Evolutionary conservation across 2,113 vertebrate genomes (phyloP), one percentile per base, ranked within the genome.

Genomic region (Sapajus apella): DNA sequence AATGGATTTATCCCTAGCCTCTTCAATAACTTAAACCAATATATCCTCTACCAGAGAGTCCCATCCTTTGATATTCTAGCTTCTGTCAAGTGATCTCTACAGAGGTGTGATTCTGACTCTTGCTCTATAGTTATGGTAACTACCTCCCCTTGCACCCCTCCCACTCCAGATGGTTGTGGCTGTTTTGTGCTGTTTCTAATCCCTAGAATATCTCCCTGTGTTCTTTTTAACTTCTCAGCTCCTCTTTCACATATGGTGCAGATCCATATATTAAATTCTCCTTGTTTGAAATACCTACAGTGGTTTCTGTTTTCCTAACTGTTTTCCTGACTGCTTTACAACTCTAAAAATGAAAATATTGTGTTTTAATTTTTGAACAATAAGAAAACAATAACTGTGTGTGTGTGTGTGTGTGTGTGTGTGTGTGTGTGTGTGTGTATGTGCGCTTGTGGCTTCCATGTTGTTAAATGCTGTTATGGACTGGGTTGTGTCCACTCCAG

Each of bases 231-330:
- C 32, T 73, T 73, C 58, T 93, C 21, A 56, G 43, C n/a, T 45
- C 6, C 56, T 88, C 9, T 82, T 5, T 2, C n/a, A 55, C 3
- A 0, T n/a, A 47, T 47, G 43, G 35, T n/a, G 77, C 25, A 35
- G 16, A 82, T 20, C 9, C 87, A 32, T 43, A 8, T 66, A 55
- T 50, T 72, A 61, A 13, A 47, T 64, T 93, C 14, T 90, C 30
- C 80, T 89, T 61, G 50, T 35, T 32, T 95, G 12, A 85, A 96
- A 91, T 77, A 64, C 11, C 5, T 50, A 55, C 2, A 56, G 20
- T 87, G 30, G 27, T 86, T 91, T 90, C 56, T 86, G 18, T 61
- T 55, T 95, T 91, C 27, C 7, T 80, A 66, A 35, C 20, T 83
- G 10, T 30, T n/a, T n/a, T n/a, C n/a, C n/a, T 37, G 12, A 45